phyloP scores from a whole-genome alignment of 2,113 vertebrate species.

The Catharus minimus region DNA sequence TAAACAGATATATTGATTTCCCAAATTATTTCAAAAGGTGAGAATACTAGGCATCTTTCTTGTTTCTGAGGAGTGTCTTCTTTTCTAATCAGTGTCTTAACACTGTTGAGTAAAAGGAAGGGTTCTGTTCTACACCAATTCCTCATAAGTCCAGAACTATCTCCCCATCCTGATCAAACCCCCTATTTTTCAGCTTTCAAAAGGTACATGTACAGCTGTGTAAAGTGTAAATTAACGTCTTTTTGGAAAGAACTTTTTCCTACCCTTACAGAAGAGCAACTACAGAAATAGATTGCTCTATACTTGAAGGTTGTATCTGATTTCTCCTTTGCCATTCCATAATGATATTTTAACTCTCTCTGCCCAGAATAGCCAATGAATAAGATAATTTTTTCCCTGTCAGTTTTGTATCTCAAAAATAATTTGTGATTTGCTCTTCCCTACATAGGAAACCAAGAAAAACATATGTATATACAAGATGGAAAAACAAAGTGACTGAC shows the following conservation, averaged over 20 bases:
- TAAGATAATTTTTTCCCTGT: not conserved
- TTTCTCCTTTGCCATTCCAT: not conserved
- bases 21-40: not conserved
- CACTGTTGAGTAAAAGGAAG: not conserved
- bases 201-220: not conserved
- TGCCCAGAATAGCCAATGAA: not conserved
- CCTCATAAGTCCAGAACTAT: not conserved
- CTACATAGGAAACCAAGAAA: not conserved
- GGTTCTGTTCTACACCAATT: not conserved
- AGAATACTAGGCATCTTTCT: not conserved
- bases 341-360: not conserved
- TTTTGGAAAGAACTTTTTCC: not conserved
- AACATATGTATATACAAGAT: not conserved
- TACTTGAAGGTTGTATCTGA: not conserved
- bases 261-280: not conserved
- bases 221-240: not conserved
- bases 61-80: not conserved
- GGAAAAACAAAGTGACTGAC: not conserved
- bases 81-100: not conserved
- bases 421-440: not conserved
- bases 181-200: not conserved
- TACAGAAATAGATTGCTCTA: not conserved
- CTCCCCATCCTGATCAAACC: accelerated
- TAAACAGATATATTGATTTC: not conserved
- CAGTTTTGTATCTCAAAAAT: not conserved